Evolutionary conservation across 2,888 invertebrate genomes (phyloP).

Genomic region (Dasysyrphus albostriatus): DNA sequence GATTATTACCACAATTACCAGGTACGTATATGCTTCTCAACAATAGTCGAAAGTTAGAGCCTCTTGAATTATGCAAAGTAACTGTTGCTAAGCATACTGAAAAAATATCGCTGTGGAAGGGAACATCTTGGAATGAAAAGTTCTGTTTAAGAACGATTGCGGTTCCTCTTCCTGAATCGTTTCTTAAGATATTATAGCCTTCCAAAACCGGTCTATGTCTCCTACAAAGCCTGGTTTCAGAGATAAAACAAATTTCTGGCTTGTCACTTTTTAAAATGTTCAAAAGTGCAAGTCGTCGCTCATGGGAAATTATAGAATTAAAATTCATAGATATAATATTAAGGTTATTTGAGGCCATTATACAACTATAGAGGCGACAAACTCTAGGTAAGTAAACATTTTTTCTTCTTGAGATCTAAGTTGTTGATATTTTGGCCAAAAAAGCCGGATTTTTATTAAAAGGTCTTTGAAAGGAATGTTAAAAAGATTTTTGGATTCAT

Average conservation of each 20-base stretch:
- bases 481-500: slow-evolving; percentile 13
- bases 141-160: slow-evolving; percentile 10
- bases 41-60: background rate
- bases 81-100: background rate
- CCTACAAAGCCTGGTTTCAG: no score
- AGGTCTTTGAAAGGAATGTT: slow-evolving; percentile 2
- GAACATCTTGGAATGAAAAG: background rate
- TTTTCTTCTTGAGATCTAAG: no score
- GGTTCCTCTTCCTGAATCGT: background rate
- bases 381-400: background rate
- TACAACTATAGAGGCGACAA: slow-evolving; percentile 20
- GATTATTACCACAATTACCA: background rate
- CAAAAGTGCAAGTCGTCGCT: background rate
- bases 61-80: slow-evolving; percentile 11
- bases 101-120: slow-evolving; percentile 9
- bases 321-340: slow-evolving; percentile 16
- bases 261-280: background rate
- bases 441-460: slow-evolving; percentile 11
- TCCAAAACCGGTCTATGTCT: slow-evolving; percentile 27
- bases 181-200: slow-evolving; percentile 11
- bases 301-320: slow-evolving; percentile 7
- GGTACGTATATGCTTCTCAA: slow-evolving; percentile 24
- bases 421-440: slow-evolving; percentile 19
- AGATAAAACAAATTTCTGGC: no score
- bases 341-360: slow-evolving; percentile 17